phyloP scores from a whole-genome alignment of 2,888 invertebrate species.

The Pachliopta kotzebuea region DNA sequence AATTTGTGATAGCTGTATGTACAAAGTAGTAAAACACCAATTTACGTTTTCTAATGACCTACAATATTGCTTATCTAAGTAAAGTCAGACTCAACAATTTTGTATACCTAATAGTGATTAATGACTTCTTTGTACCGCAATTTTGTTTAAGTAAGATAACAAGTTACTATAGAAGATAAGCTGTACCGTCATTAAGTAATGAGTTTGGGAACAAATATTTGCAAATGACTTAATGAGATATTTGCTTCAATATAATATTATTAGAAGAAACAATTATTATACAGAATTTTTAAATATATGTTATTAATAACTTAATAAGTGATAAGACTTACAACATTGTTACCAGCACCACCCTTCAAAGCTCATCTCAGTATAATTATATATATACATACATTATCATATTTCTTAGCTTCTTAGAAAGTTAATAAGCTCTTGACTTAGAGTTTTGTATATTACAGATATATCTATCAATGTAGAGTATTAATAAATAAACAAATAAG shows the following conservation, averaged over 20 bases:
- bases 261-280: too few relatives aligned
- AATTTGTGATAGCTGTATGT: too few relatives aligned
- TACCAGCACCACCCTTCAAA: too few relatives aligned
- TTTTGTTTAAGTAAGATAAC: slow-evolving; percentile 11
- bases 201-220: slow-evolving; percentile 12
- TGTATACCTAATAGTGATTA: not conserved
- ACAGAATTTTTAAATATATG: too few relatives aligned
- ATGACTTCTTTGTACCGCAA: not conserved
- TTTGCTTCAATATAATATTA: not conserved
- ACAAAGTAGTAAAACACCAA: too few relatives aligned
- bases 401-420: too few relatives aligned
- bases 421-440: too few relatives aligned
- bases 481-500: slow-evolving; percentile 34
- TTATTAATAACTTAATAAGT: too few relatives aligned
- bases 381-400: too few relatives aligned
- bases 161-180: not conserved
- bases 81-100: not conserved
- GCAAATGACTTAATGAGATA: slow-evolving; percentile 6
- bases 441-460: slow-evolving; percentile 22
- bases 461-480: slow-evolving; percentile 34
- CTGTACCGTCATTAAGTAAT: slow-evolving; percentile 14
- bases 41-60: too few relatives aligned
- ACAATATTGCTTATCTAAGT: not conserved
- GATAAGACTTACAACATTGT: too few relatives aligned
- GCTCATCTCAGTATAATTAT: too few relatives aligned